Base-by-base conservation (phyloP, 2,888 invertebrate species). In the Cyaniris semiargus region DNA sequence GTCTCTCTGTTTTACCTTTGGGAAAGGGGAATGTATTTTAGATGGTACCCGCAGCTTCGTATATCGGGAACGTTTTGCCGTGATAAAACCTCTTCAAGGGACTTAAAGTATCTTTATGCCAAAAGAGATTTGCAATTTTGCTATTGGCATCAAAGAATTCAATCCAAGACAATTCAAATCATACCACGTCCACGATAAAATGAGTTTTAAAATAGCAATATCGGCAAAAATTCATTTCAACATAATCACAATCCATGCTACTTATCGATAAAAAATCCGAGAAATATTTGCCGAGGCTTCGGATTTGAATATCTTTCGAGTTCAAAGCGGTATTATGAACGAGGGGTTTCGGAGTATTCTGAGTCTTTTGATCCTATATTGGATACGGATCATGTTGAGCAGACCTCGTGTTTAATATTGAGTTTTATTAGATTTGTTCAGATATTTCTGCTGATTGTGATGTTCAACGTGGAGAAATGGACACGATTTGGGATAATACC, bases 1-100 rank as follows among this genome's bases (percentile, higher is more conserved):
- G 88, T 77, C 86, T 85, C 34, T 81, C 83, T 3, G 80, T 82
- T 53, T 86, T 84, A 56, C 92, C 93, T 93, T 76, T 38, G 48
- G 48, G 66, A 34, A 70, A 66, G 21, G 27, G 3, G 18, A 56
- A 56, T n/a, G 7, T 38, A 8, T 38, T 38, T 38, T 38, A 38
- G 38, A 38, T 27, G 0, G 1, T 38, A 4, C 5, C 6, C 38
- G 38, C 38, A 38, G 38, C 38, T 27, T 38, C 38, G 38, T 38
- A 56, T 27, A 56, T n/a, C n/a, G 15, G 53, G 4, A 53, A 53
- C 53, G 53, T 27, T 48, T 48, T 48, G 48, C 48, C 48, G 4
- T 48, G 13, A 48, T 48, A 48, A 3, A 48, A 15, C 5, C 38
- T 38, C 10, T 38, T 38, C 38, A 7, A 38, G 34, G 34, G 7